Evolutionary conservation across 2,888 invertebrate species (phyloP), one percentile per base, ranked within the genome.

Genomic region (Rhogogaster chlorosoma): DNA sequence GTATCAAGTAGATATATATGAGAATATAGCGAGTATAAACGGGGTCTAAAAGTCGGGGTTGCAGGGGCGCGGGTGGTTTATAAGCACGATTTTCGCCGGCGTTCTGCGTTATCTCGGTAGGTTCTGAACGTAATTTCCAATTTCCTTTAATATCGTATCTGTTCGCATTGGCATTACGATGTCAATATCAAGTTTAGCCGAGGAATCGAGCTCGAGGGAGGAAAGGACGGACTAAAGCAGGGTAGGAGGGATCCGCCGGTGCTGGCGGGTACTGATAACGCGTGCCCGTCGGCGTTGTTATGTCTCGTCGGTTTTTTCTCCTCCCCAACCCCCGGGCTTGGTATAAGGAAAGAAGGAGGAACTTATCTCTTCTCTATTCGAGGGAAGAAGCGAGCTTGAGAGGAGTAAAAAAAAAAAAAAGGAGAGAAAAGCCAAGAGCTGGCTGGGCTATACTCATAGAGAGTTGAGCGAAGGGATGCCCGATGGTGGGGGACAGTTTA

Each of bases 221-320:
- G 10, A 22, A 22, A 32, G 53, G 38, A 67, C 29, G 80, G 42
- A 0, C n/a, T 18, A 86, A 70, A 82, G 84, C 53, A 49, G 83
- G 80, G 83, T 61, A 86, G 84, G 38, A 85, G 83, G 75, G 32
- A 75, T 86, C 84, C 88, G 88, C 88, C 89, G 88, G 89, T 83
- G 80, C 92, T 92, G 93, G 91, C 87, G 88, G 89, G 89, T 89
- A 90, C 92, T 91, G 93, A 93, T 93, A 93, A 93, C 92, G 91
- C 90, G 90, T 89, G 90, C 88, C 91, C 89, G 91, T 90, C 91
- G 90, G 89, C 29, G 83, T 90, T 91, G 90, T 92, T 92, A 91
- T 90, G 91, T 92, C 90, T 89, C 89, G 88, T 84, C 67, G 64
- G 45, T 22, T 38, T 45, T 32, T 26, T 15, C 85, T 84, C 87